phyloP scores from a whole-genome alignment of 2,797 vertebrate species.

The Bradypus variegatus region DNA sequence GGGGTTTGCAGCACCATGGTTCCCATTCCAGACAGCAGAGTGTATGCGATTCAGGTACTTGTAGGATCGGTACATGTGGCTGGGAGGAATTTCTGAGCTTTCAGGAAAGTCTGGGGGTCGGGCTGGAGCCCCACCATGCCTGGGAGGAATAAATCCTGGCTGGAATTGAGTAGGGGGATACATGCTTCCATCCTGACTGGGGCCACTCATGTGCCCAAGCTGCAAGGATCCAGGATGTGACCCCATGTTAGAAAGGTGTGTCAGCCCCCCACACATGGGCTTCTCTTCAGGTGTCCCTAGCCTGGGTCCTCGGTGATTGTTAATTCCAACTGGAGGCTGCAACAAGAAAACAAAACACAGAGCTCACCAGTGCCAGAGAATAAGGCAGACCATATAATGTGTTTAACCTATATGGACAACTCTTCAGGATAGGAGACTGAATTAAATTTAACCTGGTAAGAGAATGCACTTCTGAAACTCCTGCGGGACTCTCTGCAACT shows the following conservation, averaged over 20 bases:
- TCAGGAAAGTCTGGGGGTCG: constrained; percentile 73
- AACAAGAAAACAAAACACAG: neutral
- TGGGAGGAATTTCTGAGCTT: constrained; percentile 64
- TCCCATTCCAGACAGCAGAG: constrained; percentile 74
- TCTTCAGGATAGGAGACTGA: no score
- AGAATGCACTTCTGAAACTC: neutral
- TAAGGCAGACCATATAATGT: constrained; percentile 55
- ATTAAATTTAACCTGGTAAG: neutral
- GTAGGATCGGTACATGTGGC: constrained; percentile 74
- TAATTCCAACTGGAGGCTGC: constrained; percentile 80
- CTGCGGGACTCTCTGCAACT: no score
- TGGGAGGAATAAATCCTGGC: constrained; percentile 70
- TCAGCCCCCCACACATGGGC: constrained; percentile 78
- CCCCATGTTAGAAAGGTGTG: constrained; percentile 80
- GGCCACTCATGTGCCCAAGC: constrained; percentile 75
- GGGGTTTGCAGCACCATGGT: constrained; percentile 59
- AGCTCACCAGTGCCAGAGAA: neutral
- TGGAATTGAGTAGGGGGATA: constrained; percentile 80
- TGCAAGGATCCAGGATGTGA: constrained; percentile 81
- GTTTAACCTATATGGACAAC: neutral
- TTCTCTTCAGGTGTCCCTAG: constrained; percentile 76
- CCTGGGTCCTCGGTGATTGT: constrained; percentile 78
- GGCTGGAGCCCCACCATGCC: constrained; percentile 74
- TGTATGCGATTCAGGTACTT: constrained; percentile 74
- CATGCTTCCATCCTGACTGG: constrained; percentile 80